Evolutionary conservation across 2,113 vertebrate species (phyloP), one percentile per base, ranked within the genome.

Genomic region (Spheniscus mendiculus): DNA sequence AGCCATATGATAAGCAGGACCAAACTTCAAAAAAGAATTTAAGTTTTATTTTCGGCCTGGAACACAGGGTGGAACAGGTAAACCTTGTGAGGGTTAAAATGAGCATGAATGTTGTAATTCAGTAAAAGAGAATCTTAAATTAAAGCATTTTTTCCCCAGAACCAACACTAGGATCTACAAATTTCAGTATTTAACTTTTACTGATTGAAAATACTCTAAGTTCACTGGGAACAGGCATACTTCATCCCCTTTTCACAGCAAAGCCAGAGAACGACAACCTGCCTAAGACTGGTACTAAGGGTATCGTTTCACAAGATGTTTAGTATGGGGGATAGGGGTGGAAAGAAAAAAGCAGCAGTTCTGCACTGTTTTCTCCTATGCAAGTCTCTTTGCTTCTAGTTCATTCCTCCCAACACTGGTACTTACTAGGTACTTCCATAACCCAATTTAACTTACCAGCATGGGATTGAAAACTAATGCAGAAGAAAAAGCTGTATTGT

Each of bases 171-270:
- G 44, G 32, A 69, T 8, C 25, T 65, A 85, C 12, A 62, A 61
- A 85, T 52, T 7, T n/a, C 47, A 52, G 34, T 17, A 66, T 49
- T 77, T 26, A 63, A 62, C 23, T 85, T 92, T 70, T 38, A 85
- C 23, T 5, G 3, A 61, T 1, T 88, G 26, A 73, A 85, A 65
- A 65, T 52, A 12, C 13, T 73, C 29, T 32, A 73, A 38, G 45
- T 70, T 53, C 30, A 59, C 15, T 27, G 12, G 14, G 59, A 90
- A 81, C 25, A 59, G 38, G 15, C 20, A 76, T 21, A 77, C 1
- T 0, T 49, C 66, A 78, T 6, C 32, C n/a, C 13, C 56, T 69
- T 27, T 22, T 45, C 59, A 59, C 15, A 74, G 59, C 0, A 0
- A 86, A 63, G 25, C n/a, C 29, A 8, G 25, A 81, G 12, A 73